Conservation (phyloP, 2,888 invertebrate genomes). For the Camptogramma bilineatum region DNA sequence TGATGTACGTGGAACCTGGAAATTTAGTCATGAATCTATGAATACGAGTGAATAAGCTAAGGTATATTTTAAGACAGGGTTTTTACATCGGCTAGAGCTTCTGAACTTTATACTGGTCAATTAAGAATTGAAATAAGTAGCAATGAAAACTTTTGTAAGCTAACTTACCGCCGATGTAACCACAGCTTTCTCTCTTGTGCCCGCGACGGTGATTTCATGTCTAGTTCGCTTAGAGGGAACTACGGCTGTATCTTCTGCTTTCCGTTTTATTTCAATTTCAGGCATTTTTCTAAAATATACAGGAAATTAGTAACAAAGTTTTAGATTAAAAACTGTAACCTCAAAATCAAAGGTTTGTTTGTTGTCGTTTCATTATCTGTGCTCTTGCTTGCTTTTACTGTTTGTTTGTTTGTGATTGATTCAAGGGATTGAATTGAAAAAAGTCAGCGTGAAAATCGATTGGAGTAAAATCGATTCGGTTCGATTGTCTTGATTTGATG, state of each 20-base stretch:
- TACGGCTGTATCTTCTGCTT: constrained; percentile 86
- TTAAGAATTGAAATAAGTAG: no score
- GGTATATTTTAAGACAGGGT: no score
- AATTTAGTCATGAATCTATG: neutral
- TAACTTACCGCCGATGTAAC: constrained; percentile 87
- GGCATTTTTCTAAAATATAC: constrained; percentile 61
- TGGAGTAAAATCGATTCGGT: neutral
- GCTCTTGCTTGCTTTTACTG: neutral
- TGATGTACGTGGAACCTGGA: constrained; percentile 92
- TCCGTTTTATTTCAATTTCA: constrained; percentile 86
- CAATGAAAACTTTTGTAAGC: no score
- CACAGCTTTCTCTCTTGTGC: constrained; percentile 91
- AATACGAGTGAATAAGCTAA: no score
- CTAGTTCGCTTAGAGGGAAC: constrained; percentile 88
- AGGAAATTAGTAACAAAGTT: neutral
- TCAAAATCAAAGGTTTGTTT: constrained; percentile 12
- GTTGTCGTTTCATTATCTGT: constrained; percentile 9
- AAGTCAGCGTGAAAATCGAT: no score
- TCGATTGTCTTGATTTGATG: neutral
- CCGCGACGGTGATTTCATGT: constrained; percentile 89
- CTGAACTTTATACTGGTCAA: no score
- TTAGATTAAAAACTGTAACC: constrained; percentile 8
- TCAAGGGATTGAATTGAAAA: no score
- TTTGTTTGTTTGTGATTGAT: no score
- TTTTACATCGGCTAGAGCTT: no score